Percentiles rank a stretch among this genome's conserved stretches.
Conservation (phyloP, 92 coral and sea anemone species). For the Porites lobata region DNA sequence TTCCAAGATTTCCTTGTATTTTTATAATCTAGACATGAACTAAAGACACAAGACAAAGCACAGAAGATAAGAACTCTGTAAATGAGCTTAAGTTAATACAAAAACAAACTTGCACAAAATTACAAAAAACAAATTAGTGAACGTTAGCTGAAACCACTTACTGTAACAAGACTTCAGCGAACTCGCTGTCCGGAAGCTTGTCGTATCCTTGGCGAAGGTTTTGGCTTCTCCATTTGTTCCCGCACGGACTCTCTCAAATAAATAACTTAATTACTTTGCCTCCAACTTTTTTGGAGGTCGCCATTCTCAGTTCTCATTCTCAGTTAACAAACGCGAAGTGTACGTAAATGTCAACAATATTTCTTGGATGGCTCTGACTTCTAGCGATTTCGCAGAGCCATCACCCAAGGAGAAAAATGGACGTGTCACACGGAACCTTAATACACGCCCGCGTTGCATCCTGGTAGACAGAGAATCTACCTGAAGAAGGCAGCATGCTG, state of each 20-base stretch:
- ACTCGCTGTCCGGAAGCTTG: conserved; percentile 1
- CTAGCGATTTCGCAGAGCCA: too few relatives aligned
- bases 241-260: conserved; percentile 6
- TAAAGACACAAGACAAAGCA: neutral
- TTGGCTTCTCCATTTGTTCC: conserved; percentile 1
- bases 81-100: neutral
- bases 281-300: neutral
- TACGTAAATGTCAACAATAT: too few relatives aligned
- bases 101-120: neutral
- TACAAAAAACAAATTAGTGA: neutral
- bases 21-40: neutral
- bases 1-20: too few relatives aligned
- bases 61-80: neutral
- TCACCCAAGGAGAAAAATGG: too few relatives aligned
- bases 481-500: too few relatives aligned
- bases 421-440: too few relatives aligned
- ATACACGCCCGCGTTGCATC: too few relatives aligned
- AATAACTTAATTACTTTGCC: conserved; percentile 3
- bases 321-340: too few relatives aligned
- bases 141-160: neutral
- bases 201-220: neutral
- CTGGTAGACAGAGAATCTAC: too few relatives aligned
- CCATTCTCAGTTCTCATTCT: neutral
- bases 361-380: too few relatives aligned
- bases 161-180: neutral